Base-by-base conservation (phyloP, 2,888 invertebrate species). In the Lissonota sp. region DNA sequence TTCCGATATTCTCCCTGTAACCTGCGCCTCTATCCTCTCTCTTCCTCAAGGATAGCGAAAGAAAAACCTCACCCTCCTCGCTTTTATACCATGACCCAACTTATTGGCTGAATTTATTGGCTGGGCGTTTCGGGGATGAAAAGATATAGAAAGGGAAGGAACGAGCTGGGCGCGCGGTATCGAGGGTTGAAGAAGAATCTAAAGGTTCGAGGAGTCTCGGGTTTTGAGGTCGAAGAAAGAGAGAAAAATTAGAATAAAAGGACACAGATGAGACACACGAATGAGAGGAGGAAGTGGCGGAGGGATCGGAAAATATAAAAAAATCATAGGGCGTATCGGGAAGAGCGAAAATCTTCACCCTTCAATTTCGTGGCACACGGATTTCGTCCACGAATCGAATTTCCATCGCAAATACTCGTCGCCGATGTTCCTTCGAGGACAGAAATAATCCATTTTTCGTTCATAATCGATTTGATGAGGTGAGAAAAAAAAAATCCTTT, bases 1-100 rank as follows among this genome's bases (percentile, higher is more conserved):
- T 89, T 88, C 82, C 86, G 85, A 87, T 88, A 88, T 84, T 86
- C 82, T 40, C 42, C 58, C 53, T 26, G 66, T 16, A 63, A 63
- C 44, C 60, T 76, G 60, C 57, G 51, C 60, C 60, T 51, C 57
- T 12, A 26, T 26, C 26, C 26, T 55, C 42, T 10, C 51, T 60
- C 39, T 57, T n/a, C 57, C n/a, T 8, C 26, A 14, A 40, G 55
- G 49, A 14, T 40, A 39, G 51, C 16, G 10, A 57, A 53, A 39
- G 40, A 51, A 60, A n/a, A 26, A 57, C 12, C 40, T 79, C 67
- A 57, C 42, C 49, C 67, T 46, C 60, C 44, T 63, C 55, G 46
- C 57, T 64, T 57, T 66, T 53, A 40, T 58, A 62, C 73, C 53
- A n/a, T 37, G 62, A 63, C 60, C 55, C 72, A 81, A 83, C 82